Percentiles rank a stretch among this genome's conserved stretches.
These are phyloP conservation scores for Solenodon paradoxus DNA, from an alignment of 2,113 vertebrate genomes.

Conservation along the genomic window DNA sequence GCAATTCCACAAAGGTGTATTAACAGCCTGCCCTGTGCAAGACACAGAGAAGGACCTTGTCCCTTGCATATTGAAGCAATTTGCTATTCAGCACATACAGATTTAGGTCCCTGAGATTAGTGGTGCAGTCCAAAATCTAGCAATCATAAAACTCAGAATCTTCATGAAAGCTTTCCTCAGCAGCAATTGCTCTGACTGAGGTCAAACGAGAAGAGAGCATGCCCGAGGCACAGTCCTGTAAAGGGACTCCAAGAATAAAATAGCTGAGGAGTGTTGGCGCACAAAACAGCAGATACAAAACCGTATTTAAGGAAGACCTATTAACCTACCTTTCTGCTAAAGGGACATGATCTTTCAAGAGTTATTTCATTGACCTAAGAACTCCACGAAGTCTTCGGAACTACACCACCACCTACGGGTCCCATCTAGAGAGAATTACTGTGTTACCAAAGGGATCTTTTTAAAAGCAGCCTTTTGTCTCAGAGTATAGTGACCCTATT, in stretches of 20 bases:
- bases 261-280: neutral
- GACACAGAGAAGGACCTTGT: neutral
- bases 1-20: neutral
- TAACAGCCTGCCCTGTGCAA: neutral
- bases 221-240: neutral
- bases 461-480: slow-evolving; percentile 60
- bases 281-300: neutral
- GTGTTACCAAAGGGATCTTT: slow-evolving; percentile 39
- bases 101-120: neutral
- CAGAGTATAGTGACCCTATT: neutral
- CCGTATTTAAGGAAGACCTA: neutral
- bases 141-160: neutral
- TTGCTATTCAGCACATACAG: neutral
- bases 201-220: neutral
- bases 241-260: neutral
- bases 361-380: neutral
- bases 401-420: slow-evolving; percentile 21
- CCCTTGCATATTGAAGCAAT: neutral
- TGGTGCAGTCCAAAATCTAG: neutral
- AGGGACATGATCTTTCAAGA: neutral
- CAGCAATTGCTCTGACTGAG: neutral
- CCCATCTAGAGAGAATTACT: slow-evolving; percentile 47
- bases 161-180: neutral
- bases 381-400: slow-evolving; percentile 38
- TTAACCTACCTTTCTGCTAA: neutral